phyloP scores from a whole-genome alignment of 1,140 invertebrate genomes.

The Saccostrea cuccullata region DNA sequence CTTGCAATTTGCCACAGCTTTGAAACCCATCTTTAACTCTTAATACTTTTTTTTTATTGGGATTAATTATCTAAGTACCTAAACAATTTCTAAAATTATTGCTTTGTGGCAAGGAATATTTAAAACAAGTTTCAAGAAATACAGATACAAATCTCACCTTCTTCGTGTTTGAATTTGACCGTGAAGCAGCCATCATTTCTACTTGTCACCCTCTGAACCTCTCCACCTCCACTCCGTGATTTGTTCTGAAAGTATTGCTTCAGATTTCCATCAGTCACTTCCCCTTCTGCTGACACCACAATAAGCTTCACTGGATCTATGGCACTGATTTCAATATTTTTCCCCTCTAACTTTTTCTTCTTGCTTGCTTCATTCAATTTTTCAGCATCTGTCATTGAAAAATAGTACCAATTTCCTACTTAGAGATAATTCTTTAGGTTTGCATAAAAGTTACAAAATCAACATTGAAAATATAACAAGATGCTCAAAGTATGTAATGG shows the following conservation, averaged over 20 bases:
- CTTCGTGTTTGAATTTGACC: constrained; percentile 36
- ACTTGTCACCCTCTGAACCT: neutral
- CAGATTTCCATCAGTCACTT: neutral
- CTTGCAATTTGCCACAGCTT: too few relatives aligned
- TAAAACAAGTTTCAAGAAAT: too few relatives aligned
- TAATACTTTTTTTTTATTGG: too few relatives aligned
- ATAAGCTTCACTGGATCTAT: constrained; percentile 2
- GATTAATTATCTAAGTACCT: too few relatives aligned
- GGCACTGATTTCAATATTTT: neutral
- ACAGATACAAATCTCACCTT: neutral
- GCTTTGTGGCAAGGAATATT: too few relatives aligned
- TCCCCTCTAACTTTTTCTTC: constrained; percentile 22
- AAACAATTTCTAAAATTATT: too few relatives aligned
- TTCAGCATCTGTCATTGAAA: constrained; percentile 23
- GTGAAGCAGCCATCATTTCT: constrained; percentile 32
- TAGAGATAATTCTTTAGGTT: too few relatives aligned
- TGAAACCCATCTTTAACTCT: too few relatives aligned
- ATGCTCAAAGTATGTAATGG: too few relatives aligned
- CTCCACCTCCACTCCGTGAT: neutral
- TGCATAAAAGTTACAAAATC: too few relatives aligned
- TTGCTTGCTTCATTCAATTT: constrained; percentile 23
- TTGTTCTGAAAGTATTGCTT: constrained; percentile 38
- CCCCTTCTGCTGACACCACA: constrained; percentile 23
- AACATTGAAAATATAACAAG: too few relatives aligned
- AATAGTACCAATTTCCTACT: too few relatives aligned